Conservation (phyloP, 2,888 invertebrate species). For the Melinopterus prodromus region DNA sequence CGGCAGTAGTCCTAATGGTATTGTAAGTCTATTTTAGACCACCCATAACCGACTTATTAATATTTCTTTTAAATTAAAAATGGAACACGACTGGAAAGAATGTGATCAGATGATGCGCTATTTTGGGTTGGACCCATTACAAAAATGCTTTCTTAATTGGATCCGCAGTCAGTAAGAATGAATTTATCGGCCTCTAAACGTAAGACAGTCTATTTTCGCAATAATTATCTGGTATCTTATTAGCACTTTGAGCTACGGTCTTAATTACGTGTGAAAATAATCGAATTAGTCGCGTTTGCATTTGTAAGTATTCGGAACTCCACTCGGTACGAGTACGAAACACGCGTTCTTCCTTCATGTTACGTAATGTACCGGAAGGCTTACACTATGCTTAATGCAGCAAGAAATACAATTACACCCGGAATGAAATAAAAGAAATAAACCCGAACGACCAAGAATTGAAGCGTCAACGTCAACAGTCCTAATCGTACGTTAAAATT, state of each 20-base stretch:
- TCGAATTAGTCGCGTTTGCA: conserved; percentile 31
- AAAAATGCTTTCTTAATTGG: background rate
- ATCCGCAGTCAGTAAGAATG: background rate
- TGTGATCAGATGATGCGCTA: background rate
- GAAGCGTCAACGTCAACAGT: background rate
- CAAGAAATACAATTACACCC: background rate
- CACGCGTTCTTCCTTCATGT: conserved; percentile 23
- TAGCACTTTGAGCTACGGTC: conserved; percentile 24
- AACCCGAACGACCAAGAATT: background rate
- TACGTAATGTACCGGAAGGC: conserved; percentile 28
- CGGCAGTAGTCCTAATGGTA: no score
- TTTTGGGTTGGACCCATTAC: background rate
- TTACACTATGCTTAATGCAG: background rate
- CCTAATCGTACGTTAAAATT: background rate
- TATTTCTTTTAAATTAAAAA: background rate
- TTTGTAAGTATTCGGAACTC: conserved; percentile 27
- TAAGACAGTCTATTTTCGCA: background rate
- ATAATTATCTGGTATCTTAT: conserved; percentile 16
- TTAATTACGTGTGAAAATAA: conserved; percentile 33
- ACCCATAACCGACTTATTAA: background rate
- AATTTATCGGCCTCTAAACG: background rate
- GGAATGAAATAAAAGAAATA: background rate
- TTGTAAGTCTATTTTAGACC: background rate
- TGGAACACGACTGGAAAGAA: background rate
- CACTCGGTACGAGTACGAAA: conserved; percentile 23